Base-by-base conservation (phyloP, 2,797 vertebrate genomes). In the Pipistrellus pipistrellus region DNA sequence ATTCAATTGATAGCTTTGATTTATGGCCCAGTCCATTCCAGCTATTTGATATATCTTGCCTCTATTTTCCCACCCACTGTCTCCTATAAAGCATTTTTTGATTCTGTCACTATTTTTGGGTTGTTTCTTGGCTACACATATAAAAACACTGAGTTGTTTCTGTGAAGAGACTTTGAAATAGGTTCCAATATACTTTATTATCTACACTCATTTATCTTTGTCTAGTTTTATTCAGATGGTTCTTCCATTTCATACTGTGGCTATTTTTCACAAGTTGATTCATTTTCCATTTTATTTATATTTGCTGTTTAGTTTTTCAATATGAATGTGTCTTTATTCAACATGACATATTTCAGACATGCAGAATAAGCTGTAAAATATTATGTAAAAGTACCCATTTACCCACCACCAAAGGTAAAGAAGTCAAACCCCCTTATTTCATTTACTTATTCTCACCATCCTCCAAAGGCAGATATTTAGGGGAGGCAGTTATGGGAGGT, bases 141-240 rank as follows among this genome's bases (percentile, higher is more conserved):
- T 95, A 83, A 72, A 87, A 90, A 83, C 10, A 86, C 32, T 55
- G 80, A 73, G 66, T 75, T 85, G 38, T 75, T 90, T 94, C 83
- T 95, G 64, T 86, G 83, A 93, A 86, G 46, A 95, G 72, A 93
- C 25, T 93, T 83, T 92, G 59, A 94, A 97, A 92, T 91, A 88
- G 32, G n/a, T 82, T 94, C 71, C n/a, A 85, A 85, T 92, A 81
- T 90, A 93, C 96, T 95, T 96, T 82, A 89, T 90, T 86, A 66
- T 87, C 72, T 95, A 41, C 7, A 41, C 57, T 92, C 93, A 96
- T 96, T 96, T 95, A 85, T 96, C 89, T 97, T 86, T 94, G 85
- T 97, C 97, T 81, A 69, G 81, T 88, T 96, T 93, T 95, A 96
- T 96, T 95, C 78, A 94, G 41, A 88, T 93, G 69, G 30, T 90